Evolutionary conservation across 2,113 vertebrate species (phyloP), one percentile per base, ranked within the genome.

Genomic region (Onychostoma macrolepis): DNA sequence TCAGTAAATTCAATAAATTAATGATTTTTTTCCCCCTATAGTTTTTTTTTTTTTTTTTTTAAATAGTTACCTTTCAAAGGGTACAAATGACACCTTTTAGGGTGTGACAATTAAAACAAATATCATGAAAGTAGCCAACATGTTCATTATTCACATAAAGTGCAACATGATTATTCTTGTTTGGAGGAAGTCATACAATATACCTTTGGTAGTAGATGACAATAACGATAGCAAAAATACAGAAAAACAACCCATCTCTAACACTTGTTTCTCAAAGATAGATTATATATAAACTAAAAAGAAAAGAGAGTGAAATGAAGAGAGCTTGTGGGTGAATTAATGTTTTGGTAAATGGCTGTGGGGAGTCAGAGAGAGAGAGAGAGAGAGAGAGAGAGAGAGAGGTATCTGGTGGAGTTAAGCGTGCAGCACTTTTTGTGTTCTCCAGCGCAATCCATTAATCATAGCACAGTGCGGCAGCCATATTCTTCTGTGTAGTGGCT

Each of bases 361-460:
- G 95, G 95, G 19, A 96, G 96, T 94, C 91, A 92, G 92, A 53
- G 76, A 79, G 71, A 61, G 63, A 43, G 50, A 96, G 96, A 94
- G 91, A 92, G 92, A 21, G 78, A 28, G 86, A 50, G 36, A 58
- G 81, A 71, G 85, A 48, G 80, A 56, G 79, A 50, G 28, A 33
- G 93, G 96, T 97, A 95, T 96, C 95, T 96, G 92, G 94, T 95
- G 94, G 97, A 99, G 98, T 98, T 99, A 99, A 98, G 98, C 95
- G 96, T 96, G 98, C 97, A 96, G 97, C 97, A 98, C 97, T 99
- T 99, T 98, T 90, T 99, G 98, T 99, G 97, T 98, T 98, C 96
- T 96, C 94, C 94, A 99, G 97, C 97, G 98, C 98, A 98, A 99
- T 99, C 98, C 98, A 99, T 99, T 99, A 99, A 99, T 99, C 98